Evolutionary conservation across 2,888 invertebrate species (phyloP).

Genomic region (Taphrorychus bicolor): DNA sequence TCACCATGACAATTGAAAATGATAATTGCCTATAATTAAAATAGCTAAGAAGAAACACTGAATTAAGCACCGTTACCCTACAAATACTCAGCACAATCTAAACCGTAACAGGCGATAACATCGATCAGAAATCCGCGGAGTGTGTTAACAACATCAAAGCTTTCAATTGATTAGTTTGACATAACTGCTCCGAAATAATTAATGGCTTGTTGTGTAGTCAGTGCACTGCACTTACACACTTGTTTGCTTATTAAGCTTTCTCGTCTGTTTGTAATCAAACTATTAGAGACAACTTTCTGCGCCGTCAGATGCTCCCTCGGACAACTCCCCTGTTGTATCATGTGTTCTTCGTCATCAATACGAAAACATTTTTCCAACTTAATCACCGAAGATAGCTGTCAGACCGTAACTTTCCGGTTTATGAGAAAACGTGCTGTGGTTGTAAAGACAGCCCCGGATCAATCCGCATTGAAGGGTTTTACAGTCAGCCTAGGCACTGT

Average conservation of each 20-base stretch:
- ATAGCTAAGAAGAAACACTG: not conserved
- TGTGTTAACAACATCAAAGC: constrained; percentile 11
- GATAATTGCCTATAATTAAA: not conserved
- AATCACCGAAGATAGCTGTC: not conserved
- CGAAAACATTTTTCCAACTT: not conserved
- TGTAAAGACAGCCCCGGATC: not conserved
- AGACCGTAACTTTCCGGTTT: not conserved
- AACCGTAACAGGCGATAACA: not conserved
- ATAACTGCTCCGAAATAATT: constrained; percentile 17
- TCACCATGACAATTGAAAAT: not conserved
- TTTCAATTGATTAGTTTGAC: constrained; percentile 22
- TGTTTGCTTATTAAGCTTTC: constrained; percentile 8
- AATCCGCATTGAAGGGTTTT: not conserved
- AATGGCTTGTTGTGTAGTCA: constrained; percentile 3
- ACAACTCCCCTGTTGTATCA: not conserved
- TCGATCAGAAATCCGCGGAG: constrained; percentile 3
- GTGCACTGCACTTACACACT: not conserved
- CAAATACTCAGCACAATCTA: not conserved
- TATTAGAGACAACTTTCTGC: not conserved
- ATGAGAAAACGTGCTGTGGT: not conserved
- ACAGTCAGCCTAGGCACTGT: not conserved
- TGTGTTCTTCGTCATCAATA: not conserved
- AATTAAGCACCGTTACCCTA: not conserved
- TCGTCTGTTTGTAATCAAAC: not conserved
- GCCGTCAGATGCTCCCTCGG: not conserved